Conservation (phyloP, 1,140 invertebrate species). For the Goniozus legneri region DNA sequence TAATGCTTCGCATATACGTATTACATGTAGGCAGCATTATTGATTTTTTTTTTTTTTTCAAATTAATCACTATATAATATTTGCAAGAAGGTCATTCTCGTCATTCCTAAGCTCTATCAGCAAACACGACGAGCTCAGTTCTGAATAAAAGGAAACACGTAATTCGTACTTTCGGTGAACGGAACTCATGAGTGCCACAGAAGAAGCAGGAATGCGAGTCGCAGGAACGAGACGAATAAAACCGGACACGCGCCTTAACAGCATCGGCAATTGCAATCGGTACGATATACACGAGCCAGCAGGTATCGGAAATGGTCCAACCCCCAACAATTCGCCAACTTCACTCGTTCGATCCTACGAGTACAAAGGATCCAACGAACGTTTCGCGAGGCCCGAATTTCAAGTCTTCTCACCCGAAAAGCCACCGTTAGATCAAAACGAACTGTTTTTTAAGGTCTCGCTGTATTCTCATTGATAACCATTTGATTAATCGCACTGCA, state of each 20-base stretch:
- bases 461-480: conserved; percentile 18
- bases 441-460: conserved; percentile 48
- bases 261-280: conserved; percentile 29
- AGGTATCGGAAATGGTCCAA: conserved; percentile 19
- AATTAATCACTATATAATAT: too few species aligned
- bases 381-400: too few species aligned
- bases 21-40: too few species aligned
- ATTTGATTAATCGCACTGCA: conserved; percentile 2
- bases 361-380: conserved; percentile 26
- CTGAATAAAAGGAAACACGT: too few species aligned
- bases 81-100: too few species aligned
- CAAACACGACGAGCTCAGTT: too few species aligned
- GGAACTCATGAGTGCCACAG: conserved; percentile 39
- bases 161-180: conserved; percentile 52
- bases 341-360: conserved; percentile 23
- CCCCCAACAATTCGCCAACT: conserved; percentile 9
- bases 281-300: conserved; percentile 10
- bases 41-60: too few species aligned
- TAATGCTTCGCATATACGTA: too few species aligned
- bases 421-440: conserved; percentile 43
- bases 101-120: too few species aligned
- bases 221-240: conserved; percentile 28
- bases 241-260: conserved; percentile 15
- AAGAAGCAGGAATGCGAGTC: conserved; percentile 35
- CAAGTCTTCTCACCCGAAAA: conserved; percentile 15